Evolutionary conservation across 2,797 vertebrate genomes (phyloP).

Genomic region (Rhabdomys pumilio): DNA sequence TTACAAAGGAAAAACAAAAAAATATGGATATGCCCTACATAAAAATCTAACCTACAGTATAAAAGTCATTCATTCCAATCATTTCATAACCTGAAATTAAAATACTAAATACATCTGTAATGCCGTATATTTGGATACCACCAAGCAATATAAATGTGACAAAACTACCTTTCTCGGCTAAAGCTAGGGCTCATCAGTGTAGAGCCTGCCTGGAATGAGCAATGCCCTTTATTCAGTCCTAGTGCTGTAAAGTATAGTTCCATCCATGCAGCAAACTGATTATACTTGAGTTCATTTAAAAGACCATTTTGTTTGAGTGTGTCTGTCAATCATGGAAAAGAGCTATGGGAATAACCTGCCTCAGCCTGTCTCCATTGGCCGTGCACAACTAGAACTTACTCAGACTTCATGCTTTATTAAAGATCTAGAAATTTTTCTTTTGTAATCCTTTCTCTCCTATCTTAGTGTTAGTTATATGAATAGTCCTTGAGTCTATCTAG

Average conservation of each 20-base stretch:
- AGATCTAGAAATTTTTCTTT: constrained; percentile 29
- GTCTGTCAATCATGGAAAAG: not conserved
- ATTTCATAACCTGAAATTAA: constrained; percentile 12
- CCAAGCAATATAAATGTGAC: not conserved
- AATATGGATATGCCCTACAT: not conserved
- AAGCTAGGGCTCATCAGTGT: no score
- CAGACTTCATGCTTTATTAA: constrained; percentile 3
- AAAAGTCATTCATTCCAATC: not conserved
- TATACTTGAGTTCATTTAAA: constrained; percentile 17
- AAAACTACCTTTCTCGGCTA: constrained; percentile 9
- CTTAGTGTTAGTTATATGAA: constrained; percentile 5
- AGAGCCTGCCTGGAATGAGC: not conserved
- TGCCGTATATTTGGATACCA: constrained; percentile 7
- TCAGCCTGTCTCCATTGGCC: not conserved
- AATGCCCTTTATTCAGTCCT: not conserved
- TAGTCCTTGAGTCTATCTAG: not conserved
- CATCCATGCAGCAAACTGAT: not conserved
- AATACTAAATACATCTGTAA: not conserved
- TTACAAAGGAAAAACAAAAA: constrained; percentile 55
- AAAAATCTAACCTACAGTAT: not conserved
- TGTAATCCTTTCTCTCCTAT: constrained; percentile 44
- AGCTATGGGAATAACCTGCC: not conserved
- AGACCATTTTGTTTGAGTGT: constrained; percentile 39
- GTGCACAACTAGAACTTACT: constrained; percentile 59
- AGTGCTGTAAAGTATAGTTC: not conserved